phyloP scores from a whole-genome alignment of 2,113 vertebrate species.

The Pteruthius melanotis region DNA sequence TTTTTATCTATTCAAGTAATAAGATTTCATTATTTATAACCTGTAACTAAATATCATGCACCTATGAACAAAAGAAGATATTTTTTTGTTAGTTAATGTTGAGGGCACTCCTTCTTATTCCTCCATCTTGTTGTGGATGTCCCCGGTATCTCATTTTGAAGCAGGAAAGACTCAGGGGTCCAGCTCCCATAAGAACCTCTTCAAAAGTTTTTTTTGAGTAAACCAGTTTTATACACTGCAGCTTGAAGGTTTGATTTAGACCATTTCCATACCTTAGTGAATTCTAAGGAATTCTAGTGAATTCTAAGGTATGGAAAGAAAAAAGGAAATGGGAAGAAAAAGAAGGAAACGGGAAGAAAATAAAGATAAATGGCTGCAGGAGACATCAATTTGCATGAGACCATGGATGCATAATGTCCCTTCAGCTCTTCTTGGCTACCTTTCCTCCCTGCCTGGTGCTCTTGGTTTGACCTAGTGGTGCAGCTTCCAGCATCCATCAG shows the following conservation, averaged over 20 bases:
- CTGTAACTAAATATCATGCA: neutral
- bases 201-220: neutral
- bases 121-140: neutral
- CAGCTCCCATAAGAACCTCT: neutral
- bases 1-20: neutral
- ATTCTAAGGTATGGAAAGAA: rapidly evolving
- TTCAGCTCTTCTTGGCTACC: neutral
- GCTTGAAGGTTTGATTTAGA: neutral
- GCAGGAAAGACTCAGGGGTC: neutral
- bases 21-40: neutral
- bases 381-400: neutral
- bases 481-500: neutral
- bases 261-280: neutral
- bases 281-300: neutral
- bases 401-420: neutral
- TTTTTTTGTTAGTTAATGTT: neutral
- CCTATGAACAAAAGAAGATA: neutral
- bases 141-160: neutral
- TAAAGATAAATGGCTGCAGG: too few relatives aligned
- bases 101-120: neutral
- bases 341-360: rapidly evolving
- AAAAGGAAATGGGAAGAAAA: rapidly evolving
- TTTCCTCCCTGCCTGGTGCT: too few relatives aligned
- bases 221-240: neutral
- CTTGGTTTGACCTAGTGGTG: neutral